phyloP scores from a whole-genome alignment of 2,113 vertebrate genomes.

The Zosterops japonicus region DNA sequence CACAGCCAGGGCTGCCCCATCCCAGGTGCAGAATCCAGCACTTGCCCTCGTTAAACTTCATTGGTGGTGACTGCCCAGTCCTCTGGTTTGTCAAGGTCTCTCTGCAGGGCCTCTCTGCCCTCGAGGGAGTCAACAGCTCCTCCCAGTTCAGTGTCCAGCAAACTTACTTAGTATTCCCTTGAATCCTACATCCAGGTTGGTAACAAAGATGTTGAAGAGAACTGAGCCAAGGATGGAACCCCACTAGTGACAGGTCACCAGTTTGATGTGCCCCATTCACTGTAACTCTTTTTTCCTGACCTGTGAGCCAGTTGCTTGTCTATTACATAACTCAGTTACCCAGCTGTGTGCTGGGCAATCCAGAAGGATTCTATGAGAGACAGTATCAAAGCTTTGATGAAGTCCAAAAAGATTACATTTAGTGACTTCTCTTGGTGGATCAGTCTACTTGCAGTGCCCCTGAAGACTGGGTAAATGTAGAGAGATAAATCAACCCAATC shows the following conservation, averaged over 20 bases:
- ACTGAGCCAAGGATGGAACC: background rate
- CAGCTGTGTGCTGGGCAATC: background rate
- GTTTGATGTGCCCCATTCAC: background rate
- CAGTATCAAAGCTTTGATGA: background rate
- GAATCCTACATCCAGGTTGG: rapidly evolving
- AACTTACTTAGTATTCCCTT: background rate
- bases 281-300: background rate
- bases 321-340: background rate
- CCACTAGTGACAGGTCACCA: background rate
- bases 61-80: background rate
- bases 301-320: background rate
- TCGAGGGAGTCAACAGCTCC: rapidly evolving
- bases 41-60: background rate
- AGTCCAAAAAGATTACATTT: background rate
- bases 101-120: background rate
- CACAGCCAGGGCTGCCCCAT: background rate
- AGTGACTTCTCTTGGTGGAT: background rate
- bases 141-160: background rate
- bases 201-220: background rate
- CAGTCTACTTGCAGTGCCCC: background rate
- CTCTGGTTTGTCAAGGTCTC: background rate
- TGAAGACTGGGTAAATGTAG: background rate
- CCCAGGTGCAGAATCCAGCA: background rate
- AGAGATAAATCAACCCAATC: background rate
- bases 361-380: background rate